These are phyloP conservation scores for Andrena fulva DNA, from an alignment of 2,888 invertebrate species.

Conservation along the genomic window DNA sequence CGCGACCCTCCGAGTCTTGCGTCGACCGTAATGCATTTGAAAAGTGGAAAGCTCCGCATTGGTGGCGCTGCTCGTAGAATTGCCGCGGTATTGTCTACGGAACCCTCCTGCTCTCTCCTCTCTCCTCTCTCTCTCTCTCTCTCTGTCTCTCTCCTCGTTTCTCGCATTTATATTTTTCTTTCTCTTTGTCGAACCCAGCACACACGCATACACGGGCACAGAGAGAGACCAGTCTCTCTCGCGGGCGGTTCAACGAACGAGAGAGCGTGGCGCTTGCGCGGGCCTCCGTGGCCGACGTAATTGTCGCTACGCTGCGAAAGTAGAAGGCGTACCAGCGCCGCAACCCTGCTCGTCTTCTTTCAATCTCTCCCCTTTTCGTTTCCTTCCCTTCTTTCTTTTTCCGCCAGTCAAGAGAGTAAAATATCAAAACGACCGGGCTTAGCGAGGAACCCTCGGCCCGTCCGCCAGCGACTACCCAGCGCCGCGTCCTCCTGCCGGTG, in stretches of 20 bases:
- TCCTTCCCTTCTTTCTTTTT: background rate
- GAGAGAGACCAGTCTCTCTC: conserved; percentile 45
- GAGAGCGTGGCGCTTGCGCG: conserved; percentile 81
- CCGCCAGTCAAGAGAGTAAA: conserved; percentile 22
- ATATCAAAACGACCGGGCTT: conserved; percentile 15
- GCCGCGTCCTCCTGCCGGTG: background rate
- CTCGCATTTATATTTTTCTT: conserved; percentile 55
- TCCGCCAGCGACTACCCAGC: background rate
- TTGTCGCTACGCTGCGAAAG: conserved; percentile 70
- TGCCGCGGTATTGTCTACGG: conserved; percentile 57
- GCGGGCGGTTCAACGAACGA: conserved; percentile 83
- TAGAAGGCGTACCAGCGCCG: conserved; percentile 52
- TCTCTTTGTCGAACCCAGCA: conserved; percentile 41
- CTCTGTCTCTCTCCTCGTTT: conserved; percentile 26
- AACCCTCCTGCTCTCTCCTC: conserved; percentile 13
- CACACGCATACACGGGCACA: conserved; percentile 17
- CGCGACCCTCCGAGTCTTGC: background rate
- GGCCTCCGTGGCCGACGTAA: conserved; percentile 69
- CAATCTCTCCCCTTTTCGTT: conserved; percentile 5
- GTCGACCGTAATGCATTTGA: conserved; percentile 36
- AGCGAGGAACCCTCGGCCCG: background rate
- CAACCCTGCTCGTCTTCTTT: conserved; percentile 44
- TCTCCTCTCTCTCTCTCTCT: background rate
- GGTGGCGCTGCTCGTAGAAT: conserved; percentile 48
- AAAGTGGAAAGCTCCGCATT: conserved; percentile 45